A percentile compares a stretch with the other conserved stretches of the same genome.
phyloP scores from a whole-genome alignment of 2,888 invertebrate species.

The Drosophila rubida region DNA sequence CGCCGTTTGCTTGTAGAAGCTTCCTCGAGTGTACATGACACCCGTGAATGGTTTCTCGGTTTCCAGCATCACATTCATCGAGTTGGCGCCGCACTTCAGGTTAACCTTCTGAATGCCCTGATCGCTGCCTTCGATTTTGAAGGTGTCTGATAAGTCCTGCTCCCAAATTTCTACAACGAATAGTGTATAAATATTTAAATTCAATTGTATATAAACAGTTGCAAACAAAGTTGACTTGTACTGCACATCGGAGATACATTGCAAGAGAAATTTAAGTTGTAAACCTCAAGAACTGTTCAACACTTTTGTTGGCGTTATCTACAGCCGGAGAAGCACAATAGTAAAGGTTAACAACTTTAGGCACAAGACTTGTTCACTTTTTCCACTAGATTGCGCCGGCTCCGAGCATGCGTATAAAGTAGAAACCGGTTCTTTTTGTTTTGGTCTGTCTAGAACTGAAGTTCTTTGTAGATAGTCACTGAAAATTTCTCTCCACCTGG shows the following conservation, averaged over 20 bases:
- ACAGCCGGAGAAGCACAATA: constrained; percentile 7
- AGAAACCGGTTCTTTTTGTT: constrained; percentile 68
- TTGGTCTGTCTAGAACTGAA: constrained; percentile 55
- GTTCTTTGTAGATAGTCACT: constrained; percentile 24
- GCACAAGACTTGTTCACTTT: constrained; percentile 28
- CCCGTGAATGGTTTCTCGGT: constrained; percentile 87
- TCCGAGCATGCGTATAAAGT: neutral
- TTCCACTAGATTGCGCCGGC: constrained; percentile 21
- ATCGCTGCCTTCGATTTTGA: constrained; percentile 87
- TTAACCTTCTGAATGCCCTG: constrained; percentile 87
- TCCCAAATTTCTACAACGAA: constrained; percentile 83
- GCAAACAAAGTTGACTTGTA: no score
- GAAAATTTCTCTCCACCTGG: constrained; percentile 47
- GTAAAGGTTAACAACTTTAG: constrained; percentile 19
- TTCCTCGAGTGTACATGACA: constrained; percentile 88
- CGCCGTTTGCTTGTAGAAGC: constrained; percentile 86
- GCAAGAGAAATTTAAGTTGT: no score
- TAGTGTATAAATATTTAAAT: neutral
- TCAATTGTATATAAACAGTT: neutral
- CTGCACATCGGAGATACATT: neutral
- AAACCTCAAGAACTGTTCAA: no score
- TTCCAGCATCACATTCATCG: constrained; percentile 86
- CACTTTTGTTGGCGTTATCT: neutral
- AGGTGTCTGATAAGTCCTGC: constrained; percentile 86
- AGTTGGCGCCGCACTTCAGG: constrained; percentile 86